Base-by-base conservation (phyloP, 2,797 vertebrate species). In the Sus cebifrons region DNA sequence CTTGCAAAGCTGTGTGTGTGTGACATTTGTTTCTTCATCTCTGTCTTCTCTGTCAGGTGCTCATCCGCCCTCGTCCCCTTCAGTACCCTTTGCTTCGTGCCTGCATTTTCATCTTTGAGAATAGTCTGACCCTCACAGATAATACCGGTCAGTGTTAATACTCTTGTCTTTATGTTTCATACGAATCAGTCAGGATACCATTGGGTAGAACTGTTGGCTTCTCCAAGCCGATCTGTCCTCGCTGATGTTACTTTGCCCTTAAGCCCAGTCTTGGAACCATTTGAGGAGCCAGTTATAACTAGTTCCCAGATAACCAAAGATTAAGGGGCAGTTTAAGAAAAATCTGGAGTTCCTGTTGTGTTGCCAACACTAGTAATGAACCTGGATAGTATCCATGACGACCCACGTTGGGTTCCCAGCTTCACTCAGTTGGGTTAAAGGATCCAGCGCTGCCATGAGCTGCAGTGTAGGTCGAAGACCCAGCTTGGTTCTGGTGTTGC, bases 241-340 rank as follows among this genome's bases (percentile, higher is more conserved):
- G 82, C 21, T 16, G 6, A 49, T 77, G 25, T 78, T 94, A 92
- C 82, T 52, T 54, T 89, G 23, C 6, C 25, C 85, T 87, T 49
- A 88, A 78, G 52, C 25, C 21, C 68, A 70, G n/a, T 77, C 21
- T 75, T 71, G 32, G 27, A 73, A 65, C 27, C 27, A 52, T 68
- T 89, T 40, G 84, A 84, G 56, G 94, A 89, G 16, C 60, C 65
- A 71, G 60, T 86, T 68, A 73, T 68, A 64, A 91, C 27, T 79
- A 71, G 40, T 92, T 82, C 49, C 10, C 52, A 75, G 29, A 73
- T 67, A 88, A 60, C 65, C 44, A 71, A 81, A 81, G 67, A 93
- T 73, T 58, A 92, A 49, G 65, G 81, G 67, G 29, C 79, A 52
- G 70, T 62, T 85, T 95, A n/a, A 82, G 64, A 70, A n/a, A 49